Base-by-base conservation (phyloP, 2,797 vertebrate genomes). In the Ispidina picta region DNA sequence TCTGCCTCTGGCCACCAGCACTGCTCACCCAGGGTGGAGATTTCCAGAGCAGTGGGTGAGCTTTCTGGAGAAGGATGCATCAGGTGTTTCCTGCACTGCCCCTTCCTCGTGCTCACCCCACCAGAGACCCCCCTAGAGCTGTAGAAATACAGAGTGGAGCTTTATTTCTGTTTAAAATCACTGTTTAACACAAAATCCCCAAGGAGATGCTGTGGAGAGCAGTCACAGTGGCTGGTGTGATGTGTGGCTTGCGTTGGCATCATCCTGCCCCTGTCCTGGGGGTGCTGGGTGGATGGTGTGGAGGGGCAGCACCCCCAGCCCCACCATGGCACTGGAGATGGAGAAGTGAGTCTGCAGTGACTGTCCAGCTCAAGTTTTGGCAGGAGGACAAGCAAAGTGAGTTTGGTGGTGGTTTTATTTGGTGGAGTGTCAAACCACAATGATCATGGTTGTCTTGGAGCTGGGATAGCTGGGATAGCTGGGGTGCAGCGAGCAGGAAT, bases 211-310 rank as follows among this genome's bases (percentile, higher is more conserved):
- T 52, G 59, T 9, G 19, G 51, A 21, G 19, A 21, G 7, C 33
- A 7, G 0, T 68, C 29, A 1, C 3, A 2, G 6, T 1, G 12
- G 54, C 29, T n/a, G 44, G 8, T 1, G 1, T 7, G 52, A 18
- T 5, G 81, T 35, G 4, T 49, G n/a, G 44, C 56, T 58, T 4
- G 5, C 19, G 0, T 1, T 49, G 44, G 10, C 75, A 28, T 15
- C 31, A 0, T 7, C 33, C 85, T 37, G 41, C 35, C 25, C 71
- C 59, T 1, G 0, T 35, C 10, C 19, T 35, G 60, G 69, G 29
- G 8, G 6, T 59, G 54, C 25, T 51, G 4, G 66, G 68, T 46
- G 68, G 51, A 31, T 15, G 9, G 35, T 12, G 1, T 39, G 17
- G 4, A 20, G 37, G 29, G 19, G 23, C 23, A 58, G 72, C 55